phyloP scores from a whole-genome alignment of 2,797 vertebrate species.

The Neopelma chrysocephalum region DNA sequence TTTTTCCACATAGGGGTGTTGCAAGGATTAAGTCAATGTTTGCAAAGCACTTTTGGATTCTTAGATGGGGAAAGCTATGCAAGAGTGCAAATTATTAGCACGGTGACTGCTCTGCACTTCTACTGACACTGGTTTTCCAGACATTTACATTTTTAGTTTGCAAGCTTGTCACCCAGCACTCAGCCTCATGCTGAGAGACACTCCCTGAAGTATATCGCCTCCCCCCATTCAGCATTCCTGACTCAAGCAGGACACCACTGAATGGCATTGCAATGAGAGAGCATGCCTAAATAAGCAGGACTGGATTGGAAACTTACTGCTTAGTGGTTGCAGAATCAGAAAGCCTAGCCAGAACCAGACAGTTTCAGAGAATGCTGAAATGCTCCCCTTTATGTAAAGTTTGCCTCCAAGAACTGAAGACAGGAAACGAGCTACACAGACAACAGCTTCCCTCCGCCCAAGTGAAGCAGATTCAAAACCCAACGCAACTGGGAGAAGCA shows the following conservation, averaged over 20 bases:
- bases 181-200: conserved; percentile 21
- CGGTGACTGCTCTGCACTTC: not conserved
- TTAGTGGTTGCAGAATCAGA: conserved; percentile 55
- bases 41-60: conserved; percentile 41
- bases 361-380: conserved; percentile 55
- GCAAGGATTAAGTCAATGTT: conserved; percentile 52
- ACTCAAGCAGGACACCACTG: conserved; percentile 52
- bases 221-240: conserved; percentile 52
- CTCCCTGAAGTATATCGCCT: conserved; percentile 56
- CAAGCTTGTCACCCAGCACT: conserved; percentile 45
- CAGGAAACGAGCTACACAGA: conserved; percentile 54
- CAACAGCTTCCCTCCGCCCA: conserved; percentile 33
- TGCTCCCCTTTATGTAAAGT: conserved; percentile 26
- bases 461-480: conserved; percentile 10
- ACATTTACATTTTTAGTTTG: conserved; percentile 11
- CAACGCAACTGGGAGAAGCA: not conserved
- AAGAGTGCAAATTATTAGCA: conserved; percentile 17
- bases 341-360: conserved; percentile 60
- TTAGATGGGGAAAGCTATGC: not conserved
- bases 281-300: conserved; percentile 64
- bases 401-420: conserved; percentile 52
- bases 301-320: conserved; percentile 56
- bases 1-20: not conserved
- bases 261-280: conserved; percentile 20
- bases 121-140: conserved; percentile 45